Base-by-base conservation (phyloP, 2,113 vertebrate species). In the Henicopernis longicauda region DNA sequence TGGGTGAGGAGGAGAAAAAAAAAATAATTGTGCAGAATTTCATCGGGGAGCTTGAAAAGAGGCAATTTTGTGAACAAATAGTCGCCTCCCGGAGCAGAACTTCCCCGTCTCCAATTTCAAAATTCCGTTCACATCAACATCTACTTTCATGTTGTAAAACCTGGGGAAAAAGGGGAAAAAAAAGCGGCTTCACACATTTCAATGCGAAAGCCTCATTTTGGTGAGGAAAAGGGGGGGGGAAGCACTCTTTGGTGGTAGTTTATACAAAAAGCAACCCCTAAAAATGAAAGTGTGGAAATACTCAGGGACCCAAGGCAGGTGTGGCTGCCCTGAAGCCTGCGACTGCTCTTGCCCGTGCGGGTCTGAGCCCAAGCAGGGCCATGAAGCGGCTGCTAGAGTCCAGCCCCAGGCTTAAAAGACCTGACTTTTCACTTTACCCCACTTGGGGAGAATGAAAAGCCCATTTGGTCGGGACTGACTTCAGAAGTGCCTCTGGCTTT, bases 91-190 rank as follows among this genome's bases (percentile, higher is more conserved):
- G 2, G 83, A 72, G 40, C 89, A 82, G 86, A 93, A 91, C 91
- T 92, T 94, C 72, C 44, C 86, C 0, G 0, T 85, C 85, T 90
- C 95, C 91, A 62, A 15, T 91, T 91, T 96, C 95, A 83, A 54
- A 72, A 96, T 95, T 94, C 95, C 5, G 1, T 95, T 91, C 93
- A 89, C 91, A 95, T 97, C 96, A 61, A 32, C 81, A 59, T 84
- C 61, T 78, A 50, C 92, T 93, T 86, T 95, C 89, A 86, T 89
- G 83, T 76, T 91, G 94, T 69, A 89, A 95, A 97, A 95, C 86
- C 73, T 81, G 89, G 69, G 69, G 80, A 61, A 72, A 89, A 49
- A 12, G 21, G 42, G 21, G 2, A 14, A 15, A 49, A 67, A 42
- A 44, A 42, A 23, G 21, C 71, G 81, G 77, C 83, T 67, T 49